Conservation (phyloP, 2,888 invertebrate species). For the Bibio marci region DNA sequence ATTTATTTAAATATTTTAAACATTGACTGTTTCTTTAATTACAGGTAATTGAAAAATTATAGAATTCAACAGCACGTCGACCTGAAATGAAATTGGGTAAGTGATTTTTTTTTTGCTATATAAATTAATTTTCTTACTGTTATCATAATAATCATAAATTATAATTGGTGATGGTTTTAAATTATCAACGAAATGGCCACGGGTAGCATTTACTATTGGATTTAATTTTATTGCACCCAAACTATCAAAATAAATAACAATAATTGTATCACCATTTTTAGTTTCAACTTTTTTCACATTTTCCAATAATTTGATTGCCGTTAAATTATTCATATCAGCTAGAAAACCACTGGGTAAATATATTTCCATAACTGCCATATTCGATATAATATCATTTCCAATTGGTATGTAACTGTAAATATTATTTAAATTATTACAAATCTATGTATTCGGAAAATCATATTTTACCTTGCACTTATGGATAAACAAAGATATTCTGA, state of each 20-base stretch:
- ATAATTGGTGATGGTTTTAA: constrained; percentile 74
- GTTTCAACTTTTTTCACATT: constrained; percentile 43
- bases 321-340: constrained; percentile 58
- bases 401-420: background rate
- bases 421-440: constrained; percentile 59
- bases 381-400: constrained; percentile 42
- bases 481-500: constrained; percentile 1
- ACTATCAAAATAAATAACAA: constrained; percentile 57
- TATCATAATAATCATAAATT: constrained; percentile 83
- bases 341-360: constrained; percentile 82
- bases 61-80: constrained; percentile 60
- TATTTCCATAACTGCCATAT: constrained; percentile 83
- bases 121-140: no score
- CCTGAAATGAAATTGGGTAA: no score
- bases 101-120: no score
- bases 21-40: no score
- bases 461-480: constrained; percentile 10
- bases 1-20: no score
- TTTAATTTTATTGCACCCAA: constrained; percentile 48
- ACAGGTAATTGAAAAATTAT: no score
- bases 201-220: constrained; percentile 65
- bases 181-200: constrained; percentile 67
- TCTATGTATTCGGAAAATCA: constrained; percentile 25
- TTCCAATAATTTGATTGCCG: constrained; percentile 34
- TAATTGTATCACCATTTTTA: constrained; percentile 40